Evolutionary conservation across 2,797 vertebrate species (phyloP).

Genomic region (Microtus agrestis): DNA sequence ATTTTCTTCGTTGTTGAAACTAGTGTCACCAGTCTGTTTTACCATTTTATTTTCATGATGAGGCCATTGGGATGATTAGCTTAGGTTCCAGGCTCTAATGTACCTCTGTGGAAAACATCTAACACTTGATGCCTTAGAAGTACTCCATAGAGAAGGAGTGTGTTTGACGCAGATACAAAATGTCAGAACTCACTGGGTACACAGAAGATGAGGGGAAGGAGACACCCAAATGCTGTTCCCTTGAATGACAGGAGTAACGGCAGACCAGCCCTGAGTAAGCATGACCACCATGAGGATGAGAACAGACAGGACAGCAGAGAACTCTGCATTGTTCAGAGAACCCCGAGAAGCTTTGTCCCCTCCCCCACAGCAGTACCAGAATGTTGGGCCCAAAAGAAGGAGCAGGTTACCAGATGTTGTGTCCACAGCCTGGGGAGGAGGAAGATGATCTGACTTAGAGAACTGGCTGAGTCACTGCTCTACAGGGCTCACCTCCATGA

Average conservation of each 20-base stretch:
- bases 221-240: neutral
- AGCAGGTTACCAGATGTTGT: conserved; percentile 65
- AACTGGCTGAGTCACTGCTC: neutral
- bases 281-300: neutral
- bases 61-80: conserved; percentile 3
- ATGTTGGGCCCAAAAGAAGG: conserved; percentile 71
- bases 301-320: conserved; percentile 18
- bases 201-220: neutral
- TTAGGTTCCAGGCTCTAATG: neutral
- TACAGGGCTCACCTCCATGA: neutral
- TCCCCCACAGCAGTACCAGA: conserved; percentile 55
- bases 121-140: conserved; percentile 19
- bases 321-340: conserved; percentile 24
- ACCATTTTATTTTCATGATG: conserved; percentile 25
- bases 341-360: conserved; percentile 39
- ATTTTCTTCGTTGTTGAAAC: conserved; percentile 50
- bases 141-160: conserved; percentile 34
- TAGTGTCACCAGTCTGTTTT: neutral
- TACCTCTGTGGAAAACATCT: conserved; percentile 1
- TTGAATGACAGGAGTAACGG: neutral
- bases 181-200: neutral
- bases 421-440: neutral
- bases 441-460: neutral
- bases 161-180: conserved; percentile 40
- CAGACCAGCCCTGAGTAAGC: neutral